Evolutionary conservation across 2,888 invertebrate genomes (phyloP), one percentile per base, ranked within the genome.

Genomic region (Coelopa pilipes): DNA sequence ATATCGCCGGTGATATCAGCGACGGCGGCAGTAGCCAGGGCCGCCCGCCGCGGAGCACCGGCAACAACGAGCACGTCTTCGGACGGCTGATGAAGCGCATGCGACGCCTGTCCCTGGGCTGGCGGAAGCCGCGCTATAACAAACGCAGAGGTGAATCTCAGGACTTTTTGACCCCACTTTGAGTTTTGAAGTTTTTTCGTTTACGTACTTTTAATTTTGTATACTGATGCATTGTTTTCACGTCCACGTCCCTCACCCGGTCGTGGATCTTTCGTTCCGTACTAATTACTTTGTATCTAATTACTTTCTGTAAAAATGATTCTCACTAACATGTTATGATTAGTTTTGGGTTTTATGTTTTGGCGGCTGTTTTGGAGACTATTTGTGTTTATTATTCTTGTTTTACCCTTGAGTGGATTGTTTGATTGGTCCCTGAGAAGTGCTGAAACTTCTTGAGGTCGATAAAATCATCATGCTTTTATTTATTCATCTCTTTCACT

Each of bases 111-210:
- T 86, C 88, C 47, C 81, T 86, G 73, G 85, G 86, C 74, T 88
- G 87, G 87, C 87, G 87, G 72, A 88, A 85, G 78, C 84, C 86
- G 71, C 86, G 85, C 74, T 82, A 86, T 81, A 84, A 87, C 79
- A 84, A 85, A 81, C 85, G 85, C 76, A 85, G 88, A 88, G 88
- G 88, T 88, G 88, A 88, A 81, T 84, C 78, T 50, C 46, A 59
- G 72, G 70, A 53, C 47, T 46, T 63, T 63, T 70, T 72, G 50
- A 45, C 34, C 57, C 53, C 50, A 45, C 17, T 57, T 66, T 17
- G 59, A 60, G 46, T 62, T 62, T 45, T 69, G 63, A 47, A 59
- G 74, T 71, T 45, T 74, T 75, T 71, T 63, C 55, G 46, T 47
- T 66, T 66, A 17, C 45, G 10, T 66, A n/a, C 17, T 45, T 46